These are phyloP conservation scores for Psix sp. DNA, from an alignment of 1,140 invertebrate species.

Conservation along the genomic window DNA sequence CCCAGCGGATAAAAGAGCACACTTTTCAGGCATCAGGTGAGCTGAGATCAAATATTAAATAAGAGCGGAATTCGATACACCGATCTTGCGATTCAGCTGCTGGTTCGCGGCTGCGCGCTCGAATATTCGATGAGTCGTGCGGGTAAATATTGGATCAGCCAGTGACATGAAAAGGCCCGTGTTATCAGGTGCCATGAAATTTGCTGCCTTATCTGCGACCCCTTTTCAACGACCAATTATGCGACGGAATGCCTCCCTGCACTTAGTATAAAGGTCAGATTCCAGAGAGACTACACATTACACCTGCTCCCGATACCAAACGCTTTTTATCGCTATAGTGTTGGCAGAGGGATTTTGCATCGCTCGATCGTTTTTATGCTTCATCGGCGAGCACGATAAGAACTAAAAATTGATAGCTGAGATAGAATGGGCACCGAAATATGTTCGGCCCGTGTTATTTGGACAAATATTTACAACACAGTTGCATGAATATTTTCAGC, in stretches of 20 bases:
- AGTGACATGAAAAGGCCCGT: conserved; percentile 34
- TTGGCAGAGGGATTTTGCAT: too few species aligned
- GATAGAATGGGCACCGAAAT: too few species aligned
- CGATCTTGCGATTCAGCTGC: too few species aligned
- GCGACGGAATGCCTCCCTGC: conserved; percentile 41
- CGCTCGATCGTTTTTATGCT: conserved; percentile 10
- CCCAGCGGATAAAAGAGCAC: conserved; percentile 45
- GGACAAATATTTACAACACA: too few species aligned
- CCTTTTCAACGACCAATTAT: conserved; percentile 45
- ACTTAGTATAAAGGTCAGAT: conserved; percentile 57
- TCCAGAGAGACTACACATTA: conserved; percentile 14
- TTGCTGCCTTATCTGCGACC: conserved; percentile 30
- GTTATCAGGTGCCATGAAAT: conserved; percentile 56
- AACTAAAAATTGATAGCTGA: too few species aligned
- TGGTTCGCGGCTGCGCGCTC: not conserved
- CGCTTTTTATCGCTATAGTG: too few species aligned
- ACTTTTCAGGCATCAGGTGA: conserved; percentile 36
- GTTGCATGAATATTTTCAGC: too few species aligned
- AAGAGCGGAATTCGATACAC: too few species aligned
- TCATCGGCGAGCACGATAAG: not conserved
- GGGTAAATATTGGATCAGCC: conserved; percentile 52
- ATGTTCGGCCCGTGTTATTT: too few species aligned
- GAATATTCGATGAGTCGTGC: conserved; percentile 49
- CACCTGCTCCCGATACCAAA: not conserved
- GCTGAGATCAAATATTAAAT: conserved; percentile 68